Conservation (phyloP, 1,140 invertebrate genomes). For the Microplitis mediator region DNA sequence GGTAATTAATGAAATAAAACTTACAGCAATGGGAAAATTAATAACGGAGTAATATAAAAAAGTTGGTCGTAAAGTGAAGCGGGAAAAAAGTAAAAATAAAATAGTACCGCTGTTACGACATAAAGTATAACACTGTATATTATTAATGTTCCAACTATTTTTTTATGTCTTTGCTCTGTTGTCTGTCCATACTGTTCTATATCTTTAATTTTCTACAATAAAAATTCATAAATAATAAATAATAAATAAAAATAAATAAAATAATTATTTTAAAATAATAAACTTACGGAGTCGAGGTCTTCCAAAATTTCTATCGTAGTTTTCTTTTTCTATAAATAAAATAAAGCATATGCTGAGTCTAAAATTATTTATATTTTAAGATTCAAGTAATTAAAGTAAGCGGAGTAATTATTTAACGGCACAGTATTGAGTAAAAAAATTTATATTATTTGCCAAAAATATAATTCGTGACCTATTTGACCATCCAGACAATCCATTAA, state of each 20-base stretch:
- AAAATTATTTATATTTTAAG: not conserved
- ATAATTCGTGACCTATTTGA: constrained; percentile 13
- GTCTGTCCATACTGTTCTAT: constrained; percentile 80
- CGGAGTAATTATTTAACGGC: not conserved
- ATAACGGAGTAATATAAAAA: constrained; percentile 73
- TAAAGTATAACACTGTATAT: constrained; percentile 82
- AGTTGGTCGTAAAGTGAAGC: constrained; percentile 71
- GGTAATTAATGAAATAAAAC: constrained; percentile 48
- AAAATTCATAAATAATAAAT: constrained; percentile 36
- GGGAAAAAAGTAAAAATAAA: constrained; percentile 81
- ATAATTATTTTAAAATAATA: constrained; percentile 4
- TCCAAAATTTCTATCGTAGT: constrained; percentile 79
- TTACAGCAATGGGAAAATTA: constrained; percentile 82
- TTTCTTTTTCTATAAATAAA: constrained; percentile 78
- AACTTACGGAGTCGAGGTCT: constrained; percentile 69
- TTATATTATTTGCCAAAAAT: constrained; percentile 1
- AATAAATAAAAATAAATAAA: constrained; percentile 26
- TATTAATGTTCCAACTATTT: constrained; percentile 78
- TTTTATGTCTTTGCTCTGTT: constrained; percentile 80
- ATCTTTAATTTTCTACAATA: constrained; percentile 73
- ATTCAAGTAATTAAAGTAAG: not conserved
- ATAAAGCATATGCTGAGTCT: constrained; percentile 26
- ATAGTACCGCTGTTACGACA: constrained; percentile 73
- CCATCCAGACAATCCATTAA: constrained; percentile 29
- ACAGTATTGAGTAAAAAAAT: not conserved